These are phyloP conservation scores for Pantherophis guttatus DNA, from an alignment of 2,113 vertebrate genomes.

Conservation along the genomic window DNA sequence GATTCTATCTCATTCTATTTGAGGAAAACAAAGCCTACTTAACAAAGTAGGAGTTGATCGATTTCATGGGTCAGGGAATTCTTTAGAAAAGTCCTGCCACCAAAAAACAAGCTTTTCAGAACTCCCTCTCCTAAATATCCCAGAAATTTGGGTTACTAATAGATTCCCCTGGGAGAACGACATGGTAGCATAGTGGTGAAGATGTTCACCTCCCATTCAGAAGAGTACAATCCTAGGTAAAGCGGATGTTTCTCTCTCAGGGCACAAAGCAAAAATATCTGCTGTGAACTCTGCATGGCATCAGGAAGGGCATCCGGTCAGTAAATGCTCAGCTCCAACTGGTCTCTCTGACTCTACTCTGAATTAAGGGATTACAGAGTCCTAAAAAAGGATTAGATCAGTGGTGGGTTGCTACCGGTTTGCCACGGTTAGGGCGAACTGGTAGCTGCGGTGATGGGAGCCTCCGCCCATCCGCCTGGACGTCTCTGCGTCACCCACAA, in stretches of 20 bases:
- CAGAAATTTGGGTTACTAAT: neutral
- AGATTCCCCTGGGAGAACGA: neutral
- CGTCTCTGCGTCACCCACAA: too few relatives aligned
- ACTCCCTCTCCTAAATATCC: neutral
- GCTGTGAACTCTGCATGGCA: neutral
- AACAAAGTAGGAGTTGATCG: neutral
- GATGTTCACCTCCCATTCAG: neutral
- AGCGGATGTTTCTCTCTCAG: neutral
- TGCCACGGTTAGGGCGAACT: too few relatives aligned
- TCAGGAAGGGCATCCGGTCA: neutral
- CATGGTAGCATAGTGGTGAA: too few relatives aligned
- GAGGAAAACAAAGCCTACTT: neutral
- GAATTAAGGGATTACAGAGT: neutral
- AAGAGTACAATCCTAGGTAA: neutral
- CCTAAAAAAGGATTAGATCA: neutral
- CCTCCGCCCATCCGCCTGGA: too few relatives aligned
- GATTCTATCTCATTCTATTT: neutral
- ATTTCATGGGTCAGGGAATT: neutral
- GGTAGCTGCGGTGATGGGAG: too few relatives aligned
- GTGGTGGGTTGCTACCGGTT: too few relatives aligned
- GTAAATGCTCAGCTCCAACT: neutral
- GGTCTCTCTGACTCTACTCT: neutral
- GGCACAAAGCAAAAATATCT: neutral
- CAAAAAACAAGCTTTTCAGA: neutral
- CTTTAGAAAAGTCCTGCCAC: neutral